These are phyloP conservation scores for Echinometra lucunter DNA, from an alignment of 53 echinoderm and acorn worm species.

Conservation along the genomic window DNA sequence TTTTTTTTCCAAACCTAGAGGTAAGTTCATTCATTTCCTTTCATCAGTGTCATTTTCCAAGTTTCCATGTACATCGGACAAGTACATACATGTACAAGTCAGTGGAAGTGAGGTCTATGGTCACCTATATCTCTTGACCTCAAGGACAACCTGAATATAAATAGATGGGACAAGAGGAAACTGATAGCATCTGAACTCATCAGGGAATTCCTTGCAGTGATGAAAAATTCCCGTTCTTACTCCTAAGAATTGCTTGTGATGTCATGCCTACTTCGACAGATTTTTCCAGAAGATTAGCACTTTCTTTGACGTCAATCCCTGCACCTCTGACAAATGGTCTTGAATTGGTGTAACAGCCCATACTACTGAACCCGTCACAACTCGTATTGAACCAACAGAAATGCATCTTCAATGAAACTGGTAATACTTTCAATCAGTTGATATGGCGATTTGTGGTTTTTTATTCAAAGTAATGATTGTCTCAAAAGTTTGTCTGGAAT, in stretches of 20 bases:
- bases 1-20: too few species aligned
- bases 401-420: neutral
- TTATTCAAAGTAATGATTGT: too few species aligned
- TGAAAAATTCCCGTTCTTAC: conserved; percentile 39
- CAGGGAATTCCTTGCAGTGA: conserved; percentile 15
- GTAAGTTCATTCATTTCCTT: neutral
- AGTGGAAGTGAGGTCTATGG: neutral
- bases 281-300: neutral
- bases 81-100: neutral
- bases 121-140: conserved; percentile 37
- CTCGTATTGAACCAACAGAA: too few species aligned
- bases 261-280: conserved; percentile 35
- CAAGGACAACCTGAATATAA: conserved; percentile 35
- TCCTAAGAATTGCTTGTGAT: conserved; percentile 41
- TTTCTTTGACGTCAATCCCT: conserved; percentile 5
- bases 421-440: neutral
- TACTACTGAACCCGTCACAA: too few species aligned
- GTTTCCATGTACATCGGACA: neutral
- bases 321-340: neutral
- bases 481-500: too few species aligned
- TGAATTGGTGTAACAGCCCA: neutral
- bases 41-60: neutral
- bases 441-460: too few species aligned
- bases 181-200: neutral
- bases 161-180: conserved; percentile 36